Evolutionary conservation across 1,140 invertebrate genomes (phyloP).

Genomic region (Drosophila leontia): DNA sequence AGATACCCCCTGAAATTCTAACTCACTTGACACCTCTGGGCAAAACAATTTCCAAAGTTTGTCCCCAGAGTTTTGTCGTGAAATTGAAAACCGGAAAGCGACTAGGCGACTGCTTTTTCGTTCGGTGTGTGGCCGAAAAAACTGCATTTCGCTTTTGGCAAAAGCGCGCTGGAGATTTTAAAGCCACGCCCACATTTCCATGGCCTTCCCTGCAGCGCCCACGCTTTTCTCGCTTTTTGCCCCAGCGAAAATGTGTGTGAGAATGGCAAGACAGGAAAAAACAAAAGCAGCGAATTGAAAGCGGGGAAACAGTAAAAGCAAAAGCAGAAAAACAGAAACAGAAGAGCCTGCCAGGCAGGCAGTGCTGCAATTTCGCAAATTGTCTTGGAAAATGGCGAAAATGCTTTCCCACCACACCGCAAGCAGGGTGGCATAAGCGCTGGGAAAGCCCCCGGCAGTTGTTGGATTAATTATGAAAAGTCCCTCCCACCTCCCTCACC

Average conservation of each 20-base stretch:
- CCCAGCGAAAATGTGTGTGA: slow-evolving; percentile 5
- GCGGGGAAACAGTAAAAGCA: slow-evolving; percentile 39
- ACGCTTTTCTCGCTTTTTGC: slow-evolving; percentile 23
- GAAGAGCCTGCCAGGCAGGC: slow-evolving; percentile 30
- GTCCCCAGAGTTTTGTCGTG: slow-evolving; percentile 36
- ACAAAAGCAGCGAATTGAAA: slow-evolving; percentile 37
- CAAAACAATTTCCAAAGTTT: slow-evolving; percentile 32
- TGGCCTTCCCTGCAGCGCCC: slow-evolving; percentile 16
- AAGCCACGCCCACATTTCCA: slow-evolving; percentile 19
- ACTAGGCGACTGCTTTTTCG: slow-evolving; percentile 32
- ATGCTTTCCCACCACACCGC: slow-evolving; percentile 58
- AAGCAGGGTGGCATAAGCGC: slow-evolving; percentile 58
- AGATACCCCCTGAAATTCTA: slow-evolving; percentile 20
- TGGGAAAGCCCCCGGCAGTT: slow-evolving; percentile 76
- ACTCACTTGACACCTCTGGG: slow-evolving; percentile 20
- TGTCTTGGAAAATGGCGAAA: slow-evolving; percentile 73
- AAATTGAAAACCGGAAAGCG: slow-evolving; percentile 46
- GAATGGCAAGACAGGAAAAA: slow-evolving; percentile 37
- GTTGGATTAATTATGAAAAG: slow-evolving; percentile 83
- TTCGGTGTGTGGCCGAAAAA: slow-evolving; percentile 29
- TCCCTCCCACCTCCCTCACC: slow-evolving; percentile 37
- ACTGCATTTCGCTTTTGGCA: slow-evolving; percentile 45
- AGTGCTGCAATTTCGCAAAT: slow-evolving; percentile 75
- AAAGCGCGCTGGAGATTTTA: slow-evolving; percentile 45
- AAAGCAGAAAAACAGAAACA: slow-evolving; percentile 21